Percentiles rank a stretch among this genome's conserved stretches.
phyloP scores from a whole-genome alignment of 1,140 invertebrate species.

The Cydia amplana region DNA sequence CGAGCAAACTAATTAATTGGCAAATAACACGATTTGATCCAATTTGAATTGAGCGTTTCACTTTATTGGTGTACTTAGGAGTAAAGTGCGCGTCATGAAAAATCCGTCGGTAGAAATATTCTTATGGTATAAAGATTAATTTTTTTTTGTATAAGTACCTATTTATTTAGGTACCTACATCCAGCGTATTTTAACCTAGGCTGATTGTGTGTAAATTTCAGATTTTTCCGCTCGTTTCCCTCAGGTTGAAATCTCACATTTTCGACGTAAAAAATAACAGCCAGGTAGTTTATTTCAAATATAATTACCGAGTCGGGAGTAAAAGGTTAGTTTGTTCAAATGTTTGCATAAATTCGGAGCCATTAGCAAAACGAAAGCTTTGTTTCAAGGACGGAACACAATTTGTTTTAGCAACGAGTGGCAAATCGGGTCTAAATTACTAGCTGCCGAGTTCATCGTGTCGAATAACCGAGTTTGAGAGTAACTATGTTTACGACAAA shows the following conservation, averaged over 20 bases:
- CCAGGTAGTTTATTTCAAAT: too few relatives aligned
- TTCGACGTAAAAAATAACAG: too few relatives aligned
- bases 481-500: background rate
- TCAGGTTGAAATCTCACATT: too few relatives aligned
- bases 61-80: background rate
- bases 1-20: background rate
- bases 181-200: too few relatives aligned
- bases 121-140: too few relatives aligned
- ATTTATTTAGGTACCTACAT: too few relatives aligned
- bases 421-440: slow-evolving; percentile 26
- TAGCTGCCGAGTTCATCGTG: background rate
- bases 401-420: slow-evolving; percentile 22
- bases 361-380: slow-evolving; percentile 23
- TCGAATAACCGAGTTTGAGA: background rate
- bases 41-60: background rate
- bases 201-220: too few relatives aligned
- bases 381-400: slow-evolving; percentile 26
- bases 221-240: too few relatives aligned
- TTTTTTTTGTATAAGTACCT: too few relatives aligned
- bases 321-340: slow-evolving; percentile 24
- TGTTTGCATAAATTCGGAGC: slow-evolving; percentile 28
- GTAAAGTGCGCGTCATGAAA: background rate
- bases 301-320: background rate
- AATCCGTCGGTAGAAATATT: background rate
- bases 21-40: background rate